These are phyloP conservation scores for Ranitomeya imitator DNA, from an alignment of 2,113 vertebrate species.

Conservation along the genomic window DNA sequence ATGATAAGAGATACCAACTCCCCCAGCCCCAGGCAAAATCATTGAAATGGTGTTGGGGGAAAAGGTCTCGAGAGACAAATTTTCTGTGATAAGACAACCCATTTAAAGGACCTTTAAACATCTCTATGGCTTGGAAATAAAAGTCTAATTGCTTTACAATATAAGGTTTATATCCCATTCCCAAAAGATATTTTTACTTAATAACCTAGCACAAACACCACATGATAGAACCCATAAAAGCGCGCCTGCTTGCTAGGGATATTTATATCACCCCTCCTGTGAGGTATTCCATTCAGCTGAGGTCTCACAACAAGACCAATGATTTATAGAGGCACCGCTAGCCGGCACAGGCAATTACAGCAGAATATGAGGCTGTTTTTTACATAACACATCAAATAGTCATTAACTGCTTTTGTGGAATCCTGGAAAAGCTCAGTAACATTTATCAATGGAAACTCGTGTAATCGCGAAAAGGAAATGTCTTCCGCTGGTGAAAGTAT, in stretches of 20 bases:
- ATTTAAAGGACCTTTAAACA: background rate
- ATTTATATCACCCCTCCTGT: slow-evolving; percentile 32
- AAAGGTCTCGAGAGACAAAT: background rate
- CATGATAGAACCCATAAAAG: slow-evolving; percentile 13
- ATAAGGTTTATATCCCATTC: slow-evolving; percentile 17
- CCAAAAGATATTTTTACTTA: slow-evolving; percentile 25
- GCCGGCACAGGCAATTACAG: slow-evolving; percentile 43
- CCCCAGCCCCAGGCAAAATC: background rate
- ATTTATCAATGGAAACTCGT: slow-evolving; percentile 46
- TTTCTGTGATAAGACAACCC: background rate
- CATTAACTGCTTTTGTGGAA: slow-evolving; percentile 42
- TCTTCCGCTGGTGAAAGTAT: slow-evolving; percentile 9
- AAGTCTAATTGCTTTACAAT: slow-evolving; percentile 21
- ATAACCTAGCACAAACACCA: slow-evolving; percentile 21
- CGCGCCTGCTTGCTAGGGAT: slow-evolving; percentile 18
- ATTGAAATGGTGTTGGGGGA: background rate
- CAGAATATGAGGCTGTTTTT: slow-evolving; percentile 37
- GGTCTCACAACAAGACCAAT: slow-evolving; percentile 47
- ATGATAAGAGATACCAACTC: background rate
- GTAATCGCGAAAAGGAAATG: slow-evolving; percentile 2
- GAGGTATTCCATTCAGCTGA: slow-evolving; percentile 19
- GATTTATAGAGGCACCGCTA: slow-evolving; percentile 39
- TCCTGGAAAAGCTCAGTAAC: slow-evolving; percentile 15
- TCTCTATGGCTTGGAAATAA: background rate
- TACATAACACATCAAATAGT: slow-evolving; percentile 49